A percentile compares a stretch with the other conserved stretches of the same genome.
Evolutionary conservation across 2,113 vertebrate species (phyloP).

Genomic region (Elgaria multicarinata): DNA sequence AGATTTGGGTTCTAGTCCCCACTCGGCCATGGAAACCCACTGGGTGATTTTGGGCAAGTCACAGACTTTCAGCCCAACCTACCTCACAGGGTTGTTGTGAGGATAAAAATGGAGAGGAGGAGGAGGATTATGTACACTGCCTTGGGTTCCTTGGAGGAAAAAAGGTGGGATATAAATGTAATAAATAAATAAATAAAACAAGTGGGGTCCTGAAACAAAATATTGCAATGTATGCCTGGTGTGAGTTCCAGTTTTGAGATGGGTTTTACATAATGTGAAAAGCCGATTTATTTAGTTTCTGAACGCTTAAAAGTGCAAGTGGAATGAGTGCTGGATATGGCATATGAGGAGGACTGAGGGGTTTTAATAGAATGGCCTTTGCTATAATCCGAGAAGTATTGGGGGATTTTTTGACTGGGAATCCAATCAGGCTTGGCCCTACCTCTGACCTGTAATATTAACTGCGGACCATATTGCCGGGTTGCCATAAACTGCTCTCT

Average conservation of each 20-base stretch:
- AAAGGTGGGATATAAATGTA: too few relatives aligned
- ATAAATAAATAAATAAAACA: too few relatives aligned
- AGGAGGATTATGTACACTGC: too few relatives aligned
- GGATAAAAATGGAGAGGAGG: too few relatives aligned
- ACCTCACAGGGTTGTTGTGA: too few relatives aligned
- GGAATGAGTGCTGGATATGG: background rate
- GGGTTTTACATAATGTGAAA: background rate
- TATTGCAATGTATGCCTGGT: background rate
- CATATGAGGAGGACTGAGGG: background rate
- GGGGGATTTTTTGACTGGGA: background rate
- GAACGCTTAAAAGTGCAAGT: background rate
- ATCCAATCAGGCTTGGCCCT: background rate
- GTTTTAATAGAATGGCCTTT: background rate
- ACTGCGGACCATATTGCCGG: background rate
- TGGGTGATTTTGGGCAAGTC: too few relatives aligned
- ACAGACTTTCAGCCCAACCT: too few relatives aligned
- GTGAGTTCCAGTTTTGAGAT: background rate
- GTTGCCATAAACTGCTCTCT: background rate
- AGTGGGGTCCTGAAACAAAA: background rate
- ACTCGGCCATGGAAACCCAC: too few relatives aligned
- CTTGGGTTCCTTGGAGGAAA: too few relatives aligned
- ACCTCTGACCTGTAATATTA: background rate
- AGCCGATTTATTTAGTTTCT: background rate
- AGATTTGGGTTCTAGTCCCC: too few relatives aligned
- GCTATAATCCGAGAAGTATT: background rate